Evolutionary conservation across 2,113 vertebrate species (phyloP), one percentile per base, ranked within the genome.

Genomic region (Falco punctatus): DNA sequence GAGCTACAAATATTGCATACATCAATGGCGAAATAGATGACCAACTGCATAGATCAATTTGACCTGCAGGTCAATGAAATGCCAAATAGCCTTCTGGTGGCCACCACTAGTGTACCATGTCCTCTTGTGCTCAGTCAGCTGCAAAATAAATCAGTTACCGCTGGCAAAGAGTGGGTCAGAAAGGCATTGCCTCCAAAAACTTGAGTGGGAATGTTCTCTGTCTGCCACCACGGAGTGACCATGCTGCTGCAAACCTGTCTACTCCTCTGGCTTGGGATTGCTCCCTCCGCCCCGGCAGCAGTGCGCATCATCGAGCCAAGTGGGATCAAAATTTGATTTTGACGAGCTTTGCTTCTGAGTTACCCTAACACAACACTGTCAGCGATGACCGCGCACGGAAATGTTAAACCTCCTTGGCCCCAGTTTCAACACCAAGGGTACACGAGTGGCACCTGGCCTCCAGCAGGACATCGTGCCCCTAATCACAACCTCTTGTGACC

Each of bases 261-360:
- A 6, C 64, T 62, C 15, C 20, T n/a, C 62, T 23, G 32, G 30
- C 20, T 23, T 54, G 61, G 61, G 51, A 35, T 24, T 0, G 2
- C 38, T 38, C 44, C 48, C 61, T 48, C 10, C 42, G 13, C 28
- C 27, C n/a, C 0, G 0, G 49, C 35, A 55, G 49, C 35, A 13
- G 59, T 0, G 0, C 11, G n/a, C 7, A 7, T 10, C n/a, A 64
- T 5, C 28, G 18, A 42, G 44, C 8, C 1, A 55, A 30, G 59
- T 3, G 20, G 52, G 42, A 73, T 6, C 32, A 38, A 38, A 38
- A 38, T 38, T 78, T 14, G 28, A 35, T 62, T 90, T 51, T 66
- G 65, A 28, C 9, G 15, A 52, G 52, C 23, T 65, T 66, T 72
- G 49, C 32, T 66, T 55, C 57, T 19, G n/a, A 70, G 42, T n/a